Base-by-base conservation (phyloP, 2,888 invertebrate genomes). In the Copidosoma aretas region DNA sequence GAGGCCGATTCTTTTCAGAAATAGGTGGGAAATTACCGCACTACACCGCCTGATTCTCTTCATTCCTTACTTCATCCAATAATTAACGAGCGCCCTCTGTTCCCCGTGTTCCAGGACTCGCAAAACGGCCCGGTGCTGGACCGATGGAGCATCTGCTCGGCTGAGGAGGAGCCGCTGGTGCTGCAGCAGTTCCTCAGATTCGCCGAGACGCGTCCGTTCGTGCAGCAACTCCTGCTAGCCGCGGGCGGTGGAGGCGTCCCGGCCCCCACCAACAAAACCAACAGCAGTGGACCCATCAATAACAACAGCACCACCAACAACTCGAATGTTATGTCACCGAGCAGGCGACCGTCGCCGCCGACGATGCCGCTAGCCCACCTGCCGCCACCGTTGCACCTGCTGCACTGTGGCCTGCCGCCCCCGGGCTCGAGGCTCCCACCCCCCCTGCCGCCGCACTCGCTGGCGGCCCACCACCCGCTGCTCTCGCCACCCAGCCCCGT, bases 141-240 rank as follows among this genome's bases (percentile, higher is more conserved):
- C 87, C 90, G 92, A 88, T 95, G 95, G 95, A 91, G 90, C 80
- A 68, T 94, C 82, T 92, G 93, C 82, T 92, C 91, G 77, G 88
- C 91, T 79, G 93, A 95, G 83, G 95, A 96, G 86, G 95, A 96
- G 87, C 93, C 92, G 82, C 88, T 95, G 86, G 94, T 95, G 76
- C 88, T 96, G 75, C 94, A 95, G 84, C 95, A 96, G 86, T 95
- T 96, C 84, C 90, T 95, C 78, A 89, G 94, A 78, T 93, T 95
- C 79, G 93, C 93, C 80, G 94, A 94, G 87, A 95, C 95, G 72
- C 90, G 94, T 83, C 91, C 93, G 76, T 90, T 92, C 79, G 91
- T 91, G 75, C 91, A 91, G 77, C 88, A 88, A 75, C 80, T 87
- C 68, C 87, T 87, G 78, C 84, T 88, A 62, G 88, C 88, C 83